A percentile compares a stretch with the other conserved stretches of the same genome.
Conservation (phyloP, 2,113 vertebrate genomes). For the Monopterus albus region DNA sequence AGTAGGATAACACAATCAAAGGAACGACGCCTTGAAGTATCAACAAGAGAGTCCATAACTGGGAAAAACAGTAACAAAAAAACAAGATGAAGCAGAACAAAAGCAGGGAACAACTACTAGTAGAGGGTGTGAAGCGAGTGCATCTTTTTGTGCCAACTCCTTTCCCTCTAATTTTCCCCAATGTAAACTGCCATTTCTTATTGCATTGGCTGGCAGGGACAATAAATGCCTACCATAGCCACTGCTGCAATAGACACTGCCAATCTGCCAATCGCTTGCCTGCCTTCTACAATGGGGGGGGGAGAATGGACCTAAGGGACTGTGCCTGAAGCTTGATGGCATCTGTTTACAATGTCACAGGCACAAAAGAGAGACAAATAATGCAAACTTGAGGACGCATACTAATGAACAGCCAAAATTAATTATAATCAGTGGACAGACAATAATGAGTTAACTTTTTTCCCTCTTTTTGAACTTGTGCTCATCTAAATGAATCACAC, state of each 20-base stretch:
- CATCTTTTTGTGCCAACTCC: constrained; percentile 73
- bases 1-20: constrained; percentile 71
- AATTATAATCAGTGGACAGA: constrained; percentile 76
- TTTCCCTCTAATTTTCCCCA: constrained; percentile 56
- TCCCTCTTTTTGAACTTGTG: constrained; percentile 21
- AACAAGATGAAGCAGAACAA: constrained; percentile 68
- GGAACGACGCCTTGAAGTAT: constrained; percentile 57
- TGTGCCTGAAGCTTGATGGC: constrained; percentile 77
- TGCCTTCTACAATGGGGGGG: constrained; percentile 63
- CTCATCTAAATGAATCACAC: constrained; percentile 24
- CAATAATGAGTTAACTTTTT: constrained; percentile 61
- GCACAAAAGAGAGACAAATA: constrained; percentile 70
- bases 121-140: constrained; percentile 59
- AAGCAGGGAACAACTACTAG: constrained; percentile 62
- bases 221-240: constrained; percentile 60
- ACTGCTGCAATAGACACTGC: constrained; percentile 74
- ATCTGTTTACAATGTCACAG: constrained; percentile 83
- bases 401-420: constrained; percentile 77
- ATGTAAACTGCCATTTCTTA: constrained; percentile 62
- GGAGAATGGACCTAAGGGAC: constrained; percentile 77
- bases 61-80: constrained; percentile 58
- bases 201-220: constrained; percentile 71
- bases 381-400: constrained; percentile 79
- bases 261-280: constrained; percentile 79
- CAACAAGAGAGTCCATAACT: constrained; percentile 57